A percentile compares a stretch with the other conserved stretches of the same genome.
phyloP scores from a whole-genome alignment of 2,113 vertebrate genomes.

The Australoheros scitulus region DNA sequence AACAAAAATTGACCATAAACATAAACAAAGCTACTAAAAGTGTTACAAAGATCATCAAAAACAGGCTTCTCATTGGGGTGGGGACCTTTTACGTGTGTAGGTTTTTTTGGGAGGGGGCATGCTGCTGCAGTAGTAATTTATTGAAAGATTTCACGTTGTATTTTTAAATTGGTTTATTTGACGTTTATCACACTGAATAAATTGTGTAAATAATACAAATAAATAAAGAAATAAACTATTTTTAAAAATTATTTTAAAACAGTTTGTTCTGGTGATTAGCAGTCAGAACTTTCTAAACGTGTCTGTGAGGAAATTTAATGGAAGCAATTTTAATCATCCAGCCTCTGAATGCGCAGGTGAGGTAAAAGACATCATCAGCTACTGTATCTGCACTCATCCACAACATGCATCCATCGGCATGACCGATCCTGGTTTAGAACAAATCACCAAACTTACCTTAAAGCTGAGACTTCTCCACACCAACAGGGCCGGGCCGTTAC shows the following conservation, averaged over 20 bases:
- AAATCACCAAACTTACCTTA: slow-evolving; percentile 43
- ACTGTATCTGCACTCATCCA: background rate
- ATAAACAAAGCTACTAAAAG: background rate
- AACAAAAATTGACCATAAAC: background rate
- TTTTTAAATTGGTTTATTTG: background rate
- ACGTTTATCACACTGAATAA: background rate
- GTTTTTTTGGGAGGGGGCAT: background rate
- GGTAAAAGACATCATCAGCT: background rate
- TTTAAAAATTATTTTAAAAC: too few relatives aligned
- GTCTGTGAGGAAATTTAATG: background rate
- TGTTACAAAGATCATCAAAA: background rate
- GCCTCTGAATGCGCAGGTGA: background rate
- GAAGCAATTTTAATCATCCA: background rate
- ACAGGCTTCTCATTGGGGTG: background rate
- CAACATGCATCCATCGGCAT: background rate
- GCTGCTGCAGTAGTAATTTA: background rate
- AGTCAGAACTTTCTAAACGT: background rate
- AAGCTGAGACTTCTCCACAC: background rate
- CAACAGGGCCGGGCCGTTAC: background rate
- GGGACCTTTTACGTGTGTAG: background rate
- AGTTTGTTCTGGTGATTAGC: background rate
- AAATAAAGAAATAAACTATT: background rate
- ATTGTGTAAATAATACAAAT: background rate
- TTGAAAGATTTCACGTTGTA: background rate
- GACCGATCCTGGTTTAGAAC: background rate